Evolutionary conservation across 2,888 invertebrate species (phyloP).

Genomic region (Eilema sororculum): DNA sequence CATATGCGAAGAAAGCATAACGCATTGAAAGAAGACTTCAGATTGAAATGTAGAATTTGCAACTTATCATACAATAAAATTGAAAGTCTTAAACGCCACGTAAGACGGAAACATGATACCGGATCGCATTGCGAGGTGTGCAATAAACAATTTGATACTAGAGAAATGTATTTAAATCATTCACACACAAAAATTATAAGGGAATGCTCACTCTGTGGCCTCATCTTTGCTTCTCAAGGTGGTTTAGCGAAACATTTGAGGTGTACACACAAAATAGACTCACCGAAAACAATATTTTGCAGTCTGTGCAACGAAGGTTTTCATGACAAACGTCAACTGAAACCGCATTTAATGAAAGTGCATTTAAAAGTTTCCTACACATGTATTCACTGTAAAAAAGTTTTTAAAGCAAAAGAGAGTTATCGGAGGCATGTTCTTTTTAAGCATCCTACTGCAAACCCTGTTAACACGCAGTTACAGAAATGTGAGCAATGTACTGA

Average conservation of each 20-base stretch:
- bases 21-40: slow-evolving; percentile 72
- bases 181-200: slow-evolving; percentile 71
- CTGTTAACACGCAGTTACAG: slow-evolving; percentile 54
- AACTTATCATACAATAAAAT: slow-evolving; percentile 80
- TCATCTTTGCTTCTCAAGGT: slow-evolving; percentile 76
- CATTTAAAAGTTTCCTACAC: slow-evolving; percentile 79
- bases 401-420: slow-evolving; percentile 78
- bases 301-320: slow-evolving; percentile 77
- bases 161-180: slow-evolving; percentile 73
- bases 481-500: slow-evolving; percentile 74
- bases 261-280: slow-evolving; percentile 75
- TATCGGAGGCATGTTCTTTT: slow-evolving; percentile 73
- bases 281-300: slow-evolving; percentile 74
- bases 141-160: slow-evolving; percentile 73
- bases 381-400: slow-evolving; percentile 72
- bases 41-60: slow-evolving; percentile 78
- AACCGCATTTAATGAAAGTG: slow-evolving; percentile 75
- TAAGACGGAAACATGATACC: slow-evolving; percentile 76
- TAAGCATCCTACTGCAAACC: slow-evolving; percentile 65
- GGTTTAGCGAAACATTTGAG: slow-evolving; percentile 77
- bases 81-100: slow-evolving; percentile 80
- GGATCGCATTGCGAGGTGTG: slow-evolving; percentile 74
- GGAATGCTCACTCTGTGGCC: slow-evolving; percentile 76
- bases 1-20: slow-evolving; percentile 82
- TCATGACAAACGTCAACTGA: slow-evolving; percentile 73